phyloP scores from a whole-genome alignment of 2,113 vertebrate species.

The Strigops habroptila region DNA sequence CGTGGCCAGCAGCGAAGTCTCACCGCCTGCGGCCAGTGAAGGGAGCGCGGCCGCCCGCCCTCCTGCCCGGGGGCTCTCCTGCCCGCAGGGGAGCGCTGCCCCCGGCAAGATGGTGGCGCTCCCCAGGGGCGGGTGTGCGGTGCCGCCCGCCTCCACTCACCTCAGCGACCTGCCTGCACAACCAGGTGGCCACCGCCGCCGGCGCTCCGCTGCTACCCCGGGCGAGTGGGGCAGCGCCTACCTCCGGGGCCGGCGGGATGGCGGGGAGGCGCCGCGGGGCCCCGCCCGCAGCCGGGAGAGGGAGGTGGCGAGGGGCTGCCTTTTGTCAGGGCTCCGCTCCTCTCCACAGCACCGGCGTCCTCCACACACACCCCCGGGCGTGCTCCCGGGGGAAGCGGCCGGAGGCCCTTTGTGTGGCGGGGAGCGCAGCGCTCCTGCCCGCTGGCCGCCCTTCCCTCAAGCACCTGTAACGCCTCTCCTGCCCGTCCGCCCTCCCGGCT shows the following conservation, averaged over 20 bases:
- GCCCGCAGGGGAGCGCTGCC: neutral
- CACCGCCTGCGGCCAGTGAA: neutral
- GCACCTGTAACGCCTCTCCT: neutral
- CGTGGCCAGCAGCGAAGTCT: neutral
- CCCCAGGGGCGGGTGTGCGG: neutral
- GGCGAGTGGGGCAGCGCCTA: neutral
- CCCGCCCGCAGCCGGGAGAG: constrained; percentile 7
- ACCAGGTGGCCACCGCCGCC: neutral
- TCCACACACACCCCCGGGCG: neutral
- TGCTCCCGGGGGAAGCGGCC: neutral
- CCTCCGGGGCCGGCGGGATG: neutral
- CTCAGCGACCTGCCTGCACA: neutral
- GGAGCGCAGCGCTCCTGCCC: too few relatives aligned
- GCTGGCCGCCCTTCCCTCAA: neutral
- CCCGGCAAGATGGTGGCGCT: neutral
- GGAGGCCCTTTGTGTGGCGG: neutral
- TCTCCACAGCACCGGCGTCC: neutral
- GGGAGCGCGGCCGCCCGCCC: neutral
- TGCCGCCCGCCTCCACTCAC: neutral
- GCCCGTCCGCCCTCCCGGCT: too few relatives aligned
- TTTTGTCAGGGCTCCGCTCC: neutral
- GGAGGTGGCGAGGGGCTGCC: neutral
- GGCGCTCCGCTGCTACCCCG: neutral
- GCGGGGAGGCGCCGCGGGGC: neutral
- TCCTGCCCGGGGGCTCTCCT: neutral